Conservation (phyloP, 2,113 vertebrate genomes). For the Syngnathus scovelli region DNA sequence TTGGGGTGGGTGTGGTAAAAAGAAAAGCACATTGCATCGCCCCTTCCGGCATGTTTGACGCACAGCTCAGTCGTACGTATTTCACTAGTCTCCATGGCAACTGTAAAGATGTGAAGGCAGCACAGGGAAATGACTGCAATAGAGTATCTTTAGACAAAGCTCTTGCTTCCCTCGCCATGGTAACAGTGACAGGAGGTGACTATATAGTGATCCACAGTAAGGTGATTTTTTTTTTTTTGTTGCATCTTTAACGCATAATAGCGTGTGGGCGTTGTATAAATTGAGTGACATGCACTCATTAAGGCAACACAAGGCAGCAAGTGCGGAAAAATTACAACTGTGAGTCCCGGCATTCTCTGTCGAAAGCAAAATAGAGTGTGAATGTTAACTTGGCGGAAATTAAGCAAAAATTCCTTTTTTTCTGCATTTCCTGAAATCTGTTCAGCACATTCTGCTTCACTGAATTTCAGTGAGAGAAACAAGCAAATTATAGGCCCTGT, state of each 20-base stretch:
- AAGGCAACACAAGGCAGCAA: slow-evolving; percentile 41
- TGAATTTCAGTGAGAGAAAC: slow-evolving; percentile 24
- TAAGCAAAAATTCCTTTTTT: slow-evolving; percentile 18
- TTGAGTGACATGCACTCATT: slow-evolving; percentile 42
- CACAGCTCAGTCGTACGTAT: slow-evolving; percentile 65
- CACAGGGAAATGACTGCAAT: slow-evolving; percentile 62
- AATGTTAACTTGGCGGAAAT: slow-evolving; percentile 23
- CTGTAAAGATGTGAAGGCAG: slow-evolving; percentile 59
- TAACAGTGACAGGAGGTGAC: slow-evolving; percentile 67
- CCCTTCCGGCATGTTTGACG: slow-evolving; percentile 69
- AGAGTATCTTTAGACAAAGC: slow-evolving; percentile 59
- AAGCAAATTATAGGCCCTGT: slow-evolving; percentile 36
- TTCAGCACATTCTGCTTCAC: slow-evolving; percentile 36
- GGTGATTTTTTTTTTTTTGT: slow-evolving; percentile 47
- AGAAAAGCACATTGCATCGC: slow-evolving; percentile 51
- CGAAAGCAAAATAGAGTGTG: slow-evolving; percentile 21
- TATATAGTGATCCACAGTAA: slow-evolving; percentile 62
- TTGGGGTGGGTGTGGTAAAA: slow-evolving; percentile 4
- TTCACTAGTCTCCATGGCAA: slow-evolving; percentile 64
- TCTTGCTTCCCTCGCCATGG: slow-evolving; percentile 67
- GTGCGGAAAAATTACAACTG: slow-evolving; percentile 44
- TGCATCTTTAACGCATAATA: slow-evolving; percentile 27
- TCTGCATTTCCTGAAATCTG: slow-evolving; percentile 27
- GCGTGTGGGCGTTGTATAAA: slow-evolving; percentile 45
- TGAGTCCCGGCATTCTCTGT: slow-evolving; percentile 29